phyloP scores from a whole-genome alignment of 2,113 vertebrate genomes.

The Hydrochoerus hydrochaeris region DNA sequence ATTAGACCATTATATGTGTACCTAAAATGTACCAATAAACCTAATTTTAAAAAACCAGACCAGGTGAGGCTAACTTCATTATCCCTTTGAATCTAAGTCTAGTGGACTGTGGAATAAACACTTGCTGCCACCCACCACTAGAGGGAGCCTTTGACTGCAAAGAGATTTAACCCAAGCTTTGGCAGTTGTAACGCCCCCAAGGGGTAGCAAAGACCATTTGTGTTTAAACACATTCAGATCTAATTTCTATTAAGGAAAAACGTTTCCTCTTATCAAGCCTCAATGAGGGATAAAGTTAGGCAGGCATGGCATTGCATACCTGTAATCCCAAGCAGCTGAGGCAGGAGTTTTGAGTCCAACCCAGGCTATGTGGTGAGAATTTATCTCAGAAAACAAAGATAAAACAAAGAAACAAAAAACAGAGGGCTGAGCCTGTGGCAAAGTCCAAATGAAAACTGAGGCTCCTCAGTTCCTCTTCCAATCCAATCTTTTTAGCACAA shows the following conservation, averaged over 20 bases:
- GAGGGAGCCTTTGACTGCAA: slow-evolving; percentile 40
- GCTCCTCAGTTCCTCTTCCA: neutral
- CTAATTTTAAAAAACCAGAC: neutral
- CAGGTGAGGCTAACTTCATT: neutral
- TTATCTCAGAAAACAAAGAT: neutral
- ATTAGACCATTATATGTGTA: neutral
- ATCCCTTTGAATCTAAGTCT: neutral
- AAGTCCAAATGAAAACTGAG: neutral
- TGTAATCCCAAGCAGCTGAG: neutral
- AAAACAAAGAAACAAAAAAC: neutral
- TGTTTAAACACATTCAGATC: neutral
- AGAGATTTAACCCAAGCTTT: neutral
- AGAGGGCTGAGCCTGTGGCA: neutral
- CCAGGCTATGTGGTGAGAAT: neutral
- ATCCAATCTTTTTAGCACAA: neutral
- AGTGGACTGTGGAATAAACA: neutral
- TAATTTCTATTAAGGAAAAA: neutral
- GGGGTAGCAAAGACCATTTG: neutral
- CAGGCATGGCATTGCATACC: neutral
- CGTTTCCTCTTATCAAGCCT: neutral
- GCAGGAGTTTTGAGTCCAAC: neutral
- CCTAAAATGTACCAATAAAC: neutral
- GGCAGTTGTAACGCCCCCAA: fast-evolving
- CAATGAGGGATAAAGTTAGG: neutral
- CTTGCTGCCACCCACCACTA: neutral